phyloP scores from a whole-genome alignment of 2,113 vertebrate genomes.

The Aptenodytes patagonicus region DNA sequence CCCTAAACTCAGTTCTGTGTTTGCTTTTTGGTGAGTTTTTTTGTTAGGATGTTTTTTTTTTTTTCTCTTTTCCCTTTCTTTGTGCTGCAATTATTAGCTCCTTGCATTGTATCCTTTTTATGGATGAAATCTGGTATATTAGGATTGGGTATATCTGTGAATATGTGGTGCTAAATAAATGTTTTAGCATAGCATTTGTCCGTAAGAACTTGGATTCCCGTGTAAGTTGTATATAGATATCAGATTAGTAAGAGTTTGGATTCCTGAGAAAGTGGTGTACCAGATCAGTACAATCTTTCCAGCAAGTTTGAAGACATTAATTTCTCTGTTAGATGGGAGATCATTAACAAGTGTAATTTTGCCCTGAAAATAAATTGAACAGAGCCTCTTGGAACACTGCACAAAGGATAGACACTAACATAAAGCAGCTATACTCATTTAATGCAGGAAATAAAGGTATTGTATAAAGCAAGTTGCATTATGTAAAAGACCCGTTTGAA shows the following conservation, averaged over 20 bases:
- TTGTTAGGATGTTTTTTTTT: neutral
- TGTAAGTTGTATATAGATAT: neutral
- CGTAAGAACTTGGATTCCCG: neutral
- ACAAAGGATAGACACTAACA: neutral
- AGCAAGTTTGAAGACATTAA: neutral
- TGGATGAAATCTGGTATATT: neutral
- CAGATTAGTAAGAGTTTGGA: neutral
- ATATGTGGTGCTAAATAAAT: neutral
- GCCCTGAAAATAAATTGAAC: neutral
- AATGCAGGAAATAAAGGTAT: neutral
- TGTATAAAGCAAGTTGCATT: neutral
- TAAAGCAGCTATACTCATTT: neutral
- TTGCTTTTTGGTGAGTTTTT: neutral
- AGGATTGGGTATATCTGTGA: neutral
- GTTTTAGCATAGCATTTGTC: neutral
- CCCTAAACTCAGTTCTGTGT: neutral
- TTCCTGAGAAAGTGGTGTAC: neutral
- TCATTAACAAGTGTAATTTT: constrained; percentile 28
- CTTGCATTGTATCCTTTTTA: neutral
- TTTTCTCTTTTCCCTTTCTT: too few species aligned
- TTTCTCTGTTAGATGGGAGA: neutral
- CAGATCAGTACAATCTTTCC: neutral
- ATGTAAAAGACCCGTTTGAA: constrained; percentile 1
- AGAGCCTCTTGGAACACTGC: neutral
- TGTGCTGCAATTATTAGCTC: neutral